Percentiles rank a stretch among this genome's conserved stretches.
These are phyloP conservation scores for Percopsis transmontana DNA, from an alignment of 2,113 vertebrate genomes.

Conservation along the genomic window DNA sequence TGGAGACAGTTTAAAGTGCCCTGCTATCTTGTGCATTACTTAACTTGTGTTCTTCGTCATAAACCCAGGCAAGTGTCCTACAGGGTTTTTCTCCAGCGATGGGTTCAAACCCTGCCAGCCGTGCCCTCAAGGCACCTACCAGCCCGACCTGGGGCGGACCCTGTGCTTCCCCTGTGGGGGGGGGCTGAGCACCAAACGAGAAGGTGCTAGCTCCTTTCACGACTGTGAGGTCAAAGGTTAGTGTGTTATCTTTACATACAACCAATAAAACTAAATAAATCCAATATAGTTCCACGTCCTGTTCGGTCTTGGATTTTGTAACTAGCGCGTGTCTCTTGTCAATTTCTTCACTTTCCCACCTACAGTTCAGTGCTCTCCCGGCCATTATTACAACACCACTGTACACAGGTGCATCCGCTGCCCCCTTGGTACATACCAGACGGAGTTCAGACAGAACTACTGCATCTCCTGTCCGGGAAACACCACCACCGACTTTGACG, in stretches of 20 bases:
- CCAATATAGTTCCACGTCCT: too few relatives aligned
- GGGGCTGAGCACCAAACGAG: conserved; percentile 88
- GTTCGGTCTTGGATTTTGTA: too few relatives aligned
- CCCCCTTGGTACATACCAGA: conserved; percentile 91
- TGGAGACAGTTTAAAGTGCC: too few relatives aligned
- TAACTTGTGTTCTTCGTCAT: conserved; percentile 5
- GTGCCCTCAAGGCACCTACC: conserved; percentile 89
- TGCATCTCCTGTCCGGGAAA: conserved; percentile 95
- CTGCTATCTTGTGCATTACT: too few relatives aligned
- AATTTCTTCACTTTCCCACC: conserved; percentile 24
- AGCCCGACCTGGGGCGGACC: conserved; percentile 89
- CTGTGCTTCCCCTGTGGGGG: conserved; percentile 95
- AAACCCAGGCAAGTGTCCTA: conserved; percentile 87
- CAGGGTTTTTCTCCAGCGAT: conserved; percentile 87
- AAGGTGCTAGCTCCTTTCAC: conserved; percentile 91
- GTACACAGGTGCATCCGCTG: conserved; percentile 96
- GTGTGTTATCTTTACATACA: neutral
- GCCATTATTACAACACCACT: conserved; percentile 96
- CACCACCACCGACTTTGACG: conserved; percentile 96
- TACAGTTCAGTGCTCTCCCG: conserved; percentile 93
- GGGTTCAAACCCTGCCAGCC: conserved; percentile 94
- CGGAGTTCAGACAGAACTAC: conserved; percentile 95
- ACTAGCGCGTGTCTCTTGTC: conserved; percentile 1
- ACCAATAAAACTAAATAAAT: neutral
- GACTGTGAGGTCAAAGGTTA: conserved; percentile 97